Percentiles rank a stretch among this genome's conserved stretches.
Conservation (phyloP, 2,888 invertebrate species). For the Girardia tigrina region DNA sequence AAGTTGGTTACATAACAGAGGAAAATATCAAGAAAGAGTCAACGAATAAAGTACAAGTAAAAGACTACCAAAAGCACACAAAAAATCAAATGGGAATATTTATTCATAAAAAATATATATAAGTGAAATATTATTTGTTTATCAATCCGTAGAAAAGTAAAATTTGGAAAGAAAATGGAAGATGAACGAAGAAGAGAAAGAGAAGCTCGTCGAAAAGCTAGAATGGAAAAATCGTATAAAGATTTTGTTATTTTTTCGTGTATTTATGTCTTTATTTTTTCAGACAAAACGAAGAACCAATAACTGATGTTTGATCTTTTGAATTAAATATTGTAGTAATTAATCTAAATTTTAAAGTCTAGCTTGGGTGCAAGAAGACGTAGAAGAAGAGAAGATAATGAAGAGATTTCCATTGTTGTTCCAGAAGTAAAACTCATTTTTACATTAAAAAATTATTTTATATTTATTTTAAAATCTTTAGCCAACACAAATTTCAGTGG, state of each 20-base stretch:
- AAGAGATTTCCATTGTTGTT: not conserved
- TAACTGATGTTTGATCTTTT: not conserved
- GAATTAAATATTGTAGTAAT: not conserved
- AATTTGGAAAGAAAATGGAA: not conserved
- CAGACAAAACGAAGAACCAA: not conserved
- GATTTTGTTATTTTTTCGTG: not conserved
- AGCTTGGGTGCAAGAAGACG: not conserved
- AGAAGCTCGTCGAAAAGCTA: slow-evolving; percentile 16
- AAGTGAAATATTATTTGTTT: too few relatives aligned
- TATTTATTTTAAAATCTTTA: not conserved
- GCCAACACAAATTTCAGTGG: too few relatives aligned
- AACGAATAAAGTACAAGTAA: too few relatives aligned
- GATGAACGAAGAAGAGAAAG: slow-evolving; percentile 6
- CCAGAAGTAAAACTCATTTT: slow-evolving; percentile 9
- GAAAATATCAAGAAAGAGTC: too few relatives aligned
- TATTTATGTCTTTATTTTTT: not conserved
- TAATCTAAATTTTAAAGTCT: not conserved
- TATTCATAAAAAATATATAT: too few relatives aligned
- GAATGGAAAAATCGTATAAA: slow-evolving; percentile 8
- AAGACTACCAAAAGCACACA: too few relatives aligned
- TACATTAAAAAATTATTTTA: not conserved
- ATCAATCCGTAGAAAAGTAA: too few relatives aligned
- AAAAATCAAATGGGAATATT: too few relatives aligned
- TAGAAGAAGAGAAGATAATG: not conserved
- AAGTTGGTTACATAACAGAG: too few relatives aligned